Base-by-base conservation (phyloP, 2,888 invertebrate species). In the Melinaea marsaeus region DNA sequence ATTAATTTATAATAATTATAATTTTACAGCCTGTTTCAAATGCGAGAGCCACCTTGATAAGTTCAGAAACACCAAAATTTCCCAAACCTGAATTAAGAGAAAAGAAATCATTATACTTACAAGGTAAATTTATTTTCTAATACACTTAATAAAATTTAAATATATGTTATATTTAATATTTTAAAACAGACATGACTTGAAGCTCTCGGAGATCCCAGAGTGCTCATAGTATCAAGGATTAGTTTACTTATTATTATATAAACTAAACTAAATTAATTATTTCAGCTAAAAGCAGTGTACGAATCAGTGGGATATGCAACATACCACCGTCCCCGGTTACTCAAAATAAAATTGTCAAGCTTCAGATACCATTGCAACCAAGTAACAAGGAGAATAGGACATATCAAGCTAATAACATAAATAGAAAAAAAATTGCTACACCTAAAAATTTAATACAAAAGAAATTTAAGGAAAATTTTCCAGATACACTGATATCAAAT, bases 261-360 rank as follows among this genome's bases (percentile, higher is more conserved):
- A 22, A 22, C 22, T 22, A 22, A 22, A 22, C 22, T 37, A 13
- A 61, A 35, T 77, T 67, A 73, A 80, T 81, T 75, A 63, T 77
- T 73, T 59, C 71, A 79, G 78, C 65, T n/a, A 76, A 74, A 66
- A 78, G 69, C 42, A 77, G 67, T 62, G 71, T 79, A 33, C 79
- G 86, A 64, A 88, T 90, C 64, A 90, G 90, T 75, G 90, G 90
- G 4, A 74, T 90, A 62, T 81, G 68, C 66, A 75, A 81, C 33
- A 85, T 89, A 65, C 74, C 83, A 45, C 81, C 85, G 71, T 88
- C 89, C 58, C 89, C 90, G 61, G 61, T 75, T 13, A 35, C 71
- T 13, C 63, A 68, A 5, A 76, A 69, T 5, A 81, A 80, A 47
- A 4, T 61, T 33, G 32, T 66, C 0, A 80, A 71, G 63, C 74